phyloP scores from a whole-genome alignment of 2,888 invertebrate species.

The Platerodrilus igneus region DNA sequence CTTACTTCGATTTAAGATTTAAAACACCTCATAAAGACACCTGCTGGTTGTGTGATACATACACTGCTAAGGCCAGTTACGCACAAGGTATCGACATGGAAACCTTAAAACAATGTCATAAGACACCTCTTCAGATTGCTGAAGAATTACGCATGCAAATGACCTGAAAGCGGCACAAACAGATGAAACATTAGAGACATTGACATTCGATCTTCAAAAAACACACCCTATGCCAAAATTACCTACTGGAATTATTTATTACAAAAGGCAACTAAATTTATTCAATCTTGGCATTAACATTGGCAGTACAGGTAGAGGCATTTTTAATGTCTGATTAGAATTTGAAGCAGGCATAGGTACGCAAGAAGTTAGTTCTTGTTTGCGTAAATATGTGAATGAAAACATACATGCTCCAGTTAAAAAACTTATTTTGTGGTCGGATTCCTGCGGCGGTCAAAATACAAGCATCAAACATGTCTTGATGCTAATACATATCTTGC shows the following conservation, averaged over 20 bases:
- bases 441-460: slow-evolving; percentile 32
- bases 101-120: no score
- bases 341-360: slow-evolving; percentile 30
- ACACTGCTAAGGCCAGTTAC: no score
- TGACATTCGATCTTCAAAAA: slow-evolving; percentile 13
- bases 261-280: slow-evolving; percentile 29
- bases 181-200: neutral
- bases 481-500: slow-evolving; percentile 22
- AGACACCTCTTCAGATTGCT: no score
- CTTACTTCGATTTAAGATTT: no score
- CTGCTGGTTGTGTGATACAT: no score
- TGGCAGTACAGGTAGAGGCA: slow-evolving; percentile 21
- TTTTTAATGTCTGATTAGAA: slow-evolving; percentile 30
- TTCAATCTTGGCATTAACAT: slow-evolving; percentile 28
- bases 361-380: slow-evolving; percentile 29
- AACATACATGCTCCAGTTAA: no score
- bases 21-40: no score
- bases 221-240: slow-evolving; percentile 25
- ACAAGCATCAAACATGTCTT: slow-evolving; percentile 27
- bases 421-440: no score
- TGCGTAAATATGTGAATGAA: no score
- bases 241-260: slow-evolving; percentile 28
- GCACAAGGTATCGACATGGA: no score
- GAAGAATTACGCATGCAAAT: no score
- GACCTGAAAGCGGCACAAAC: slow-evolving; percentile 5